These are phyloP conservation scores for Troglohyphantes excavatus DNA, from an alignment of 2,888 invertebrate species.

Conservation along the genomic window DNA sequence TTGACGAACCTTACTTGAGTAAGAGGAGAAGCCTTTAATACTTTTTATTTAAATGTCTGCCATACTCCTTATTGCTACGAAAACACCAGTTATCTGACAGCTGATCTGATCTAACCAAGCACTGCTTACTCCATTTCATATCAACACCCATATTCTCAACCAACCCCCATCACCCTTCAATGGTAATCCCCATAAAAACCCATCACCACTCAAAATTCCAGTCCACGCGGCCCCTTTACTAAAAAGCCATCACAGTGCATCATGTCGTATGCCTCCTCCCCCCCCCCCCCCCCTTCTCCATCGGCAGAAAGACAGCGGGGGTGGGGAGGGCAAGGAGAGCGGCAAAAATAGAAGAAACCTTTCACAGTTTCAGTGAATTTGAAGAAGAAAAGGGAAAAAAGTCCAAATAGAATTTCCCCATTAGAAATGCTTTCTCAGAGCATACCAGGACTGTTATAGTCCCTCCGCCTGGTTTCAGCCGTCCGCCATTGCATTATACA, in stretches of 20 bases:
- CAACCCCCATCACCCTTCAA: background rate
- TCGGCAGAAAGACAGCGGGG: background rate
- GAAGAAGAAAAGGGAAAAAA: constrained; percentile 22
- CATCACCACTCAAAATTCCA: constrained; percentile 36
- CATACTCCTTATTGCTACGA: no score
- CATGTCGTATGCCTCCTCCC: no score
- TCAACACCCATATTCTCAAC: no score
- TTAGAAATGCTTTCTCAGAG: constrained; percentile 63
- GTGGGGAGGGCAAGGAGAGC: no score
- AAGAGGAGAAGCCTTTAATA: no score
- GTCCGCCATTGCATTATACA: constrained; percentile 58
- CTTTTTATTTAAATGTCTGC: no score
- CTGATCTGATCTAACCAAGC: no score
- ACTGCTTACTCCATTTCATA: no score
- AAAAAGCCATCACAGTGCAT: constrained; percentile 18
- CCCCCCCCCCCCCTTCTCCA: background rate
- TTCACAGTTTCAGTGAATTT: constrained; percentile 61
- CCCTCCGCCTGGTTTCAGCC: background rate
- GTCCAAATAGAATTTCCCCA: constrained; percentile 73
- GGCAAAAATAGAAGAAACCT: constrained; percentile 34
- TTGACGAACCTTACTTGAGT: no score
- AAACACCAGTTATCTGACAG: no score
- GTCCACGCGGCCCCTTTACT: background rate
- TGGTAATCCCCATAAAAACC: background rate
- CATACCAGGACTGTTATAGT: constrained; percentile 2